A percentile compares a stretch with the other conserved stretches of the same genome.
Evolutionary conservation across 2,888 invertebrate species (phyloP).

Genomic region (Gasteruption jaculator): DNA sequence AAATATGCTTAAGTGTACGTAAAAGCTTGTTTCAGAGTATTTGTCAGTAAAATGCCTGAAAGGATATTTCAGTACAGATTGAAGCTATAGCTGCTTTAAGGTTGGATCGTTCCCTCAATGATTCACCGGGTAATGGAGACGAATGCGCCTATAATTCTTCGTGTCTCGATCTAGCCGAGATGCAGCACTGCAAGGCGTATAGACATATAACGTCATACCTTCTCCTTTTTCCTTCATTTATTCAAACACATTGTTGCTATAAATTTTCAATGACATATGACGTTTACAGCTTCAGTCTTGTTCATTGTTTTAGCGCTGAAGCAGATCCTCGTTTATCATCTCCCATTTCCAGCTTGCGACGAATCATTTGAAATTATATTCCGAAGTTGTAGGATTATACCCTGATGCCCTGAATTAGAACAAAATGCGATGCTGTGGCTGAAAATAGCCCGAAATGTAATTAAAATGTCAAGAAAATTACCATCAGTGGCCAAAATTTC

Average conservation of each 20-base stretch:
- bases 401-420: too few relatives aligned
- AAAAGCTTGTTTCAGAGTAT: conserved; percentile 9
- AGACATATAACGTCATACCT: conserved; percentile 5
- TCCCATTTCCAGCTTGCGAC: too few relatives aligned
- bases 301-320: too few relatives aligned
- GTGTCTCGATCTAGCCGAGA: conserved; percentile 19
- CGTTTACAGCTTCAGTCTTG: too few relatives aligned
- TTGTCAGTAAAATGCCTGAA: conserved; percentile 20
- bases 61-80: conserved; percentile 32
- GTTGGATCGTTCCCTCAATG: conserved; percentile 39
- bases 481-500: too few relatives aligned
- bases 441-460: too few relatives aligned
- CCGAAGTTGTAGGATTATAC: too few relatives aligned
- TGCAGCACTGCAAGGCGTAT: background rate
- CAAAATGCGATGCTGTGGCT: too few relatives aligned
- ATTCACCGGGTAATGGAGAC: conserved; percentile 48
- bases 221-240: background rate
- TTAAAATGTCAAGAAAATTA: too few relatives aligned
- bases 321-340: too few relatives aligned
- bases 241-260: background rate
- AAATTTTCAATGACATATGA: too few relatives aligned
- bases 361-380: too few relatives aligned
- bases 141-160: conserved; percentile 46
- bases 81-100: conserved; percentile 32
- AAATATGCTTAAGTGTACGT: conserved; percentile 4